These are phyloP conservation scores for Axinella damicornis DNA, from an alignment of 37 sponge, comb jelly and placozoan genomes.

Conservation along the genomic window DNA sequence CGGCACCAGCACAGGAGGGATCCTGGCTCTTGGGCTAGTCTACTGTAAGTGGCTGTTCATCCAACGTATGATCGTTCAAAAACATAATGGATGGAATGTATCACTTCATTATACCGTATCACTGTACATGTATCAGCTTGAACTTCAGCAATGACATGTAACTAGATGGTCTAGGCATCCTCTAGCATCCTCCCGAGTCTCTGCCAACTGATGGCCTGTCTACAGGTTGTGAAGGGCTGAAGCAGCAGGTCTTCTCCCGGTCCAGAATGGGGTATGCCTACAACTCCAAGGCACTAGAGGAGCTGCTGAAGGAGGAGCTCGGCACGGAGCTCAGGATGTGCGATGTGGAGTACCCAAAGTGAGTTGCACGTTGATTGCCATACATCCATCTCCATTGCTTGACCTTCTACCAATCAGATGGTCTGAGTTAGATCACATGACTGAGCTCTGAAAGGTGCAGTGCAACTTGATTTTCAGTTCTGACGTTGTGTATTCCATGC, in stretches of 20 bases:
- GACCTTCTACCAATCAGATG: too few species aligned
- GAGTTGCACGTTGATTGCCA: background rate
- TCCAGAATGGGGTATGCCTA: background rate
- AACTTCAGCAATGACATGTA: background rate
- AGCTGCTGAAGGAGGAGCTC: conserved; percentile 26
- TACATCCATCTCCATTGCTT: background rate
- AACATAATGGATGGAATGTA: background rate
- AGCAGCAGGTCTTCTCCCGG: conserved; percentile 38
- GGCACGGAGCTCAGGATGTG: conserved; percentile 31
- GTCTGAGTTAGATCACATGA: too few species aligned
- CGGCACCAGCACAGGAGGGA: conserved; percentile 72
- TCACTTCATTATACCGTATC: background rate
- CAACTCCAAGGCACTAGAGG: conserved; percentile 60
- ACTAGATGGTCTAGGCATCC: too few species aligned
- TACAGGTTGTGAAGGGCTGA: conserved; percentile 27
- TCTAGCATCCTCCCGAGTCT: too few species aligned
- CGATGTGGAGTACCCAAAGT: conserved; percentile 46
- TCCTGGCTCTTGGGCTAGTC: conserved; percentile 56
- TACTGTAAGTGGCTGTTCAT: conserved; percentile 48
- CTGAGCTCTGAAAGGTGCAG: too few species aligned
- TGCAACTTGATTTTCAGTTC: too few species aligned
- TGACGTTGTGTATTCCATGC: too few species aligned
- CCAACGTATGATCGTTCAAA: background rate
- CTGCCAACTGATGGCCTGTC: too few species aligned
- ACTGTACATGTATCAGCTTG: too few species aligned